Evolutionary conservation across 2,888 invertebrate genomes (phyloP), one percentile per base, ranked within the genome.

Genomic region (Brassicogethes aeneus): DNA sequence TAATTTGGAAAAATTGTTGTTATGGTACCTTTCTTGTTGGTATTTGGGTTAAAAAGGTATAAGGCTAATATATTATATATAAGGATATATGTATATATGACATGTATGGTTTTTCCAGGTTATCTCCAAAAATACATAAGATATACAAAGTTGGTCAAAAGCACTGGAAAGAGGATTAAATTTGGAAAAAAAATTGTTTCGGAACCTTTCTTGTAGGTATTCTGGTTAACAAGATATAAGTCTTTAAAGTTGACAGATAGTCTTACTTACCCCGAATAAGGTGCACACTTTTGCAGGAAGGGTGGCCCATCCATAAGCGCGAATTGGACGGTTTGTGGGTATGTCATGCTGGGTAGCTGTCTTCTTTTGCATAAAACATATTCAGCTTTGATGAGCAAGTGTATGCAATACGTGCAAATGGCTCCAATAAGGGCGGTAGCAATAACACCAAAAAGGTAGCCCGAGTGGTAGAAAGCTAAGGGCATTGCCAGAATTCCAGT

Each of bases 401-500:
- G 88, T 63, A 94, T 80, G 58, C 93, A 91, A 67, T 93, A 91
- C 30, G 90, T 83, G 61, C 89, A 82, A 15, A 94, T 71, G 23
- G 76, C 61, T 40, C 90, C 91, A 33, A 93, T 82, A 15, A 88
- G 48, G 34, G 88, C 62, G 0, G 92, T 82, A n/a, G 84, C 82
- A 34, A 85, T 65, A 17, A 83, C 69, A 7, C 92, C 93, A 15
- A 82, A 80, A 47, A 84, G 65, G 32, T 92, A 74, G 0, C 95
- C 95, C 2, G 93, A 77, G 62, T 90, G 80, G 51, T 79, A 77
- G 66, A 92, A 88, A n/a, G 92, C 94, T 59, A 85, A 80, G 3
- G 95, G 95, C 85, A 96, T 87, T 5, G 94, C 94, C 48, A 95
- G 70, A 50, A 94, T 87, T 0, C 96, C 96, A 0, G 94, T 94